Conservation (phyloP, 2,797 vertebrate species). For the Steatocranus sp. region DNA sequence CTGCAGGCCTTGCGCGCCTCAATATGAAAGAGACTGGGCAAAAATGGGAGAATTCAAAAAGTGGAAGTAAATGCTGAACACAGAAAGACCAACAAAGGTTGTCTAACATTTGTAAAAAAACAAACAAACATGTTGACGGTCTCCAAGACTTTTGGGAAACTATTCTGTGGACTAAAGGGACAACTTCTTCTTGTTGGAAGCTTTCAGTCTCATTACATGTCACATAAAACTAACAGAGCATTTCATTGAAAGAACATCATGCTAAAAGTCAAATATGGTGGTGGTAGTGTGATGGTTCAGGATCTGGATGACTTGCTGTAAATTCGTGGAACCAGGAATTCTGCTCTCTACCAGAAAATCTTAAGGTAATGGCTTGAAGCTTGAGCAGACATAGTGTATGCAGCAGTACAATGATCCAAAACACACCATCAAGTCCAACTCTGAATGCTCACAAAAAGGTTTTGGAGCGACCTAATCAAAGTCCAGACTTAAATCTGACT, state of each 20-base stretch:
- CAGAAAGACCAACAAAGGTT: not conserved
- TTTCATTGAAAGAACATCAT: not conserved
- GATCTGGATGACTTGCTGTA: not conserved
- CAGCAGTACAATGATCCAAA: not conserved
- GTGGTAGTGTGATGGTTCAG: not conserved
- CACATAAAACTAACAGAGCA: not conserved
- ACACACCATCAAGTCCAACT: not conserved
- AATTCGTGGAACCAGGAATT: not conserved
- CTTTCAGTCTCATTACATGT: not conserved
- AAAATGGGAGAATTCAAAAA: not conserved
- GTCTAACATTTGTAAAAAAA: not conserved
- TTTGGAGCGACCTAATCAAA: not conserved
- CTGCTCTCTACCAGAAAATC: not conserved
- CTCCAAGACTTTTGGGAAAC: not conserved
- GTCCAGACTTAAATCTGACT: rapidly evolving
- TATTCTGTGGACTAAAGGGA: not conserved
- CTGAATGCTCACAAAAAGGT: not conserved
- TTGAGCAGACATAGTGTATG: not conserved
- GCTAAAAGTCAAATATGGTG: not conserved
- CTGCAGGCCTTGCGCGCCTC: rapidly evolving
- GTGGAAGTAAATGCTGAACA: not conserved
- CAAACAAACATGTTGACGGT: rapidly evolving
- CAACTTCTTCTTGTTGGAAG: not conserved
- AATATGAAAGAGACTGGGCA: not conserved
- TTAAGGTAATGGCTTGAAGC: not conserved